Percentiles rank a stretch among this genome's conserved stretches.
These are phyloP conservation scores for Perodicticus potto DNA, from an alignment of 2,797 vertebrate species.

Conservation along the genomic window DNA sequence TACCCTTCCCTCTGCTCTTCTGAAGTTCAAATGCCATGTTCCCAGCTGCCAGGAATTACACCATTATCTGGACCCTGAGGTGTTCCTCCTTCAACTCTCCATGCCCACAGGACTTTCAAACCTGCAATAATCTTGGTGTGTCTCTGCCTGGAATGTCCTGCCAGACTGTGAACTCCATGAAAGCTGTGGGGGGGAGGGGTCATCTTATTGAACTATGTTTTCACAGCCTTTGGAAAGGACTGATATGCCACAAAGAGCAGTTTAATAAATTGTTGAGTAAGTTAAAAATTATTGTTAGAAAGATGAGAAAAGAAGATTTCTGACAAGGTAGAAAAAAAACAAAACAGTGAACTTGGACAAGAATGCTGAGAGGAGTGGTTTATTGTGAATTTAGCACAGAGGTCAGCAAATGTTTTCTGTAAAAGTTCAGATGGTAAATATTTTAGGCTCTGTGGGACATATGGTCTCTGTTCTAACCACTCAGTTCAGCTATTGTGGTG, in stretches of 20 bases:
- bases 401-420: neutral
- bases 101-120: neutral
- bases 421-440: neutral
- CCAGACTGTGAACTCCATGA: neutral
- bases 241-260: neutral
- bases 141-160: neutral
- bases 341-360: neutral
- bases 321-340: neutral
- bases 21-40: neutral
- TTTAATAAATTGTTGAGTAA: constrained; percentile 46
- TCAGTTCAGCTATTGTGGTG: neutral
- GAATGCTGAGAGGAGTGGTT: neutral
- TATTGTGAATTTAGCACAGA: neutral
- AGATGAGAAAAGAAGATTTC: neutral
- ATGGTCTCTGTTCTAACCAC: neutral
- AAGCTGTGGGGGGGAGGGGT: neutral
- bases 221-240: neutral
- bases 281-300: neutral
- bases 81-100: neutral
- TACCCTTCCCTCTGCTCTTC: constrained; percentile 3
- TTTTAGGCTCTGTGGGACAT: neutral
- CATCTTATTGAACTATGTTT: neutral
- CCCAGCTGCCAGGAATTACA: neutral
- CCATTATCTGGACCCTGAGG: neutral
- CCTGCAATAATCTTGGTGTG: neutral